Percentiles rank a stretch among this genome's conserved stretches.
phyloP scores from a whole-genome alignment of 2,113 vertebrate species.

The Suncus etruscus region DNA sequence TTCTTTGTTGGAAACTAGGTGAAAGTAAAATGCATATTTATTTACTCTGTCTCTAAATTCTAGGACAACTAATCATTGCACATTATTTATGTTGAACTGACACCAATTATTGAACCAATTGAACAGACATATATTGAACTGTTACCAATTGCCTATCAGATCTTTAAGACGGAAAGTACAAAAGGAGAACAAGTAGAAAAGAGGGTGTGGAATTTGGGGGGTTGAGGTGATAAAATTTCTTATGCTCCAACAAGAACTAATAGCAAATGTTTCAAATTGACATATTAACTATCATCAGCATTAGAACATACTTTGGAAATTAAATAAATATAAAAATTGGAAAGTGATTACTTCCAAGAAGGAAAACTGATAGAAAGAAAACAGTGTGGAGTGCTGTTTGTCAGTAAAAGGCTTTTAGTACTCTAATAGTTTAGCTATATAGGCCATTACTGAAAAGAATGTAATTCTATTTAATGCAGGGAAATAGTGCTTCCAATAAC shows the following conservation, averaged over 20 bases:
- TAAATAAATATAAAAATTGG: not conserved
- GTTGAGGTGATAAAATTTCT: not conserved
- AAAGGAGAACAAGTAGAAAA: not conserved
- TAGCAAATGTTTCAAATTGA: conserved; percentile 8
- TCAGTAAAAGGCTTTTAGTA: conserved; percentile 4
- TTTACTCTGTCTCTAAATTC: not conserved
- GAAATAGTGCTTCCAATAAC: not conserved
- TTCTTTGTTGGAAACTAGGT: not conserved
- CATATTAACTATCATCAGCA: not conserved
- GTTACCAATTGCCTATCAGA: not conserved
- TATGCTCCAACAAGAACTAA: not conserved
- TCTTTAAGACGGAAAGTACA: not conserved
- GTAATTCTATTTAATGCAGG: not conserved
- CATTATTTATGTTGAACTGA: not conserved
- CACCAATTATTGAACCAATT: not conserved
- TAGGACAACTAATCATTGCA: not conserved
- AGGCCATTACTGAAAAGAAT: not conserved
- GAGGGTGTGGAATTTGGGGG: not conserved
- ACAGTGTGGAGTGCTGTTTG: conserved; percentile 11
- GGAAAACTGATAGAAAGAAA: not conserved
- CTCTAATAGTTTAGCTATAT: not conserved
- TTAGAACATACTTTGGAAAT: conserved; percentile 7
- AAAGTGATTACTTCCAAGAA: not conserved
- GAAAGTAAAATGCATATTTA: not conserved
- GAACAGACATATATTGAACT: not conserved